phyloP scores from a whole-genome alignment of 1,140 invertebrate genomes.

The Artemia franciscana region DNA sequence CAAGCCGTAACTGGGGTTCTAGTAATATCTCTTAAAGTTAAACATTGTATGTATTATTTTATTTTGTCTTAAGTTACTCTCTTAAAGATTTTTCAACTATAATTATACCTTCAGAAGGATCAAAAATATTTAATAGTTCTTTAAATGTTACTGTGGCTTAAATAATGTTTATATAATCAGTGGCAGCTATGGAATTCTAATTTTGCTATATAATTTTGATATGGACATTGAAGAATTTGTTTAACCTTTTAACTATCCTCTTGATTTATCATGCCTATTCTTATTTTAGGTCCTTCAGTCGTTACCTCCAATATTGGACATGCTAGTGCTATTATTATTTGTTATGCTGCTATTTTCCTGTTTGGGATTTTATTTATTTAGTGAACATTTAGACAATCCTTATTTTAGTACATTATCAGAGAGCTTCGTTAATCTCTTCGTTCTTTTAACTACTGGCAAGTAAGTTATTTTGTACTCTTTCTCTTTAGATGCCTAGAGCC shows the following conservation, averaged over 20 bases:
- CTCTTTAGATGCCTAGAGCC: too few species aligned
- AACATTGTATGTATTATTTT: too few species aligned
- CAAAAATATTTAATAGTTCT: background rate
- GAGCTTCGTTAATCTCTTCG: constrained; percentile 71
- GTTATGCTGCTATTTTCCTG: constrained; percentile 64
- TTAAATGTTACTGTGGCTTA: too few species aligned
- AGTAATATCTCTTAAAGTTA: too few species aligned
- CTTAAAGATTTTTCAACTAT: too few species aligned
- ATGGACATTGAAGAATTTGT: too few species aligned
- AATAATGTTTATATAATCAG: too few species aligned
- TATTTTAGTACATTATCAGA: constrained; percentile 53
- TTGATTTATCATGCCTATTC: constrained; percentile 19
- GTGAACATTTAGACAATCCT: constrained; percentile 37
- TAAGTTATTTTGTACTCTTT: constrained; percentile 27
- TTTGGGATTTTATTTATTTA: constrained; percentile 59
- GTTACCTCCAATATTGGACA: constrained; percentile 65
- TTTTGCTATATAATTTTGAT: too few species aligned
- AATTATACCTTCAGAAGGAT: background rate
- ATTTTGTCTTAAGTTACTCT: too few species aligned
- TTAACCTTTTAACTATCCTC: constrained; percentile 4
- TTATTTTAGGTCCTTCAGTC: constrained; percentile 41
- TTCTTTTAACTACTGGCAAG: constrained; percentile 75
- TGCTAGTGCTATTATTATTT: constrained; percentile 60
- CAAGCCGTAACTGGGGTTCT: too few species aligned
- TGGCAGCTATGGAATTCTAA: too few species aligned